Evolutionary conservation across 2,113 vertebrate species (phyloP), one percentile per base, ranked within the genome.

Genomic region (Hiodon tergisus): DNA sequence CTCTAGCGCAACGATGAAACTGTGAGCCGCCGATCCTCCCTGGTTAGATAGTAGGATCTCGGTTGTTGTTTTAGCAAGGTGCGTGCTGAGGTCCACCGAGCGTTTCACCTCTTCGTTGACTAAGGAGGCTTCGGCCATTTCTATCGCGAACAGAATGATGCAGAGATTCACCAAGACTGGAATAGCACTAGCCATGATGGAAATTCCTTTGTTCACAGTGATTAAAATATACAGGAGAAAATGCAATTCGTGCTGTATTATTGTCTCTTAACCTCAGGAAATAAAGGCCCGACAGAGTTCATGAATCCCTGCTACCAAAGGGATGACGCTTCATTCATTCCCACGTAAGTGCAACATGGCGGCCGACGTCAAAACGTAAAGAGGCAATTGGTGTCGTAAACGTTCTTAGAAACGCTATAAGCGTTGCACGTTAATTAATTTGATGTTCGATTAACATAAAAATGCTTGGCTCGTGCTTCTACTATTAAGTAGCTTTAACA

Each of bases 101-200:
- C 96, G 93, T 85, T 92, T 93, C 78, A 93, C 96, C 1, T 99
- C 97, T 66, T 98, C 96, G 77, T 96, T 95, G 31, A 95, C 81
- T 78, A 93, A 81, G 31, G 87, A 87, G 68, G 91, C 83, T 8
- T 88, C 87, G 0, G 81, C 74, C 70, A 80, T 85, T 55, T 82
- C 52, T 5, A 51, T 5, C 59, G 83, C 9, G 3, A 82, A 47
- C 50, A 87, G 78, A 5, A 81, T 83, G 6, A 79, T 71, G 71
- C 89, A 46, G 2, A 91, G 71, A 2, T 31, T 10, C 70, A 58
- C 57, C 79, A 80, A 0, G 71, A 70, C 7, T 65, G 46, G 66
- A 46, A 75, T 54, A 55, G n/a, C 51, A 8, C 46, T 2, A 52
- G 52, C n/a, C 65, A 11, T 31, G 31, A 2, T 31, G 31, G 31